phyloP scores from a whole-genome alignment of 2,888 invertebrate genomes.

The Eledone cirrhosa region DNA sequence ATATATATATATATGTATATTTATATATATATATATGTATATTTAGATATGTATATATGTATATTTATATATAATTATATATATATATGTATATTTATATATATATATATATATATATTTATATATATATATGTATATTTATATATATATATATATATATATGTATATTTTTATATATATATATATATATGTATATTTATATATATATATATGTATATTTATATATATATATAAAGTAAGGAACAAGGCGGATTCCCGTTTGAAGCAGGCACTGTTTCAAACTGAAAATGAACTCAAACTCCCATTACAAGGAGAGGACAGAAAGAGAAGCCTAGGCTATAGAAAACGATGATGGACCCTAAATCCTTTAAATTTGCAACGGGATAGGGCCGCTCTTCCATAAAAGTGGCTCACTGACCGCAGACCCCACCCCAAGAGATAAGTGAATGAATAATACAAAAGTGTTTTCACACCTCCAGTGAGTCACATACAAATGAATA shows the following conservation, averaged over 20 bases:
- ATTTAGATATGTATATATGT: no score
- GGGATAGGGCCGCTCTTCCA: no score
- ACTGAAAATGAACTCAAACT: no score
- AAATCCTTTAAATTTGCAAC: no score
- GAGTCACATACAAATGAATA: not conserved
- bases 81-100: not conserved
- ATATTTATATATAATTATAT: slow-evolving; percentile 3
- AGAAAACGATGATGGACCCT: no score
- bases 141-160: not conserved
- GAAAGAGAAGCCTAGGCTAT: no score
- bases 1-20: slow-evolving; percentile 5
- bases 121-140: not conserved
- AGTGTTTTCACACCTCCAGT: not conserved
- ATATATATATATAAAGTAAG: not conserved
- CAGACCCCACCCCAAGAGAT: no score
- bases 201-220: not conserved
- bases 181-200: not conserved
- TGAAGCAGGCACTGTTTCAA: no score
- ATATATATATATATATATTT: slow-evolving; percentile 7
- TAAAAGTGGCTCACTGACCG: no score
- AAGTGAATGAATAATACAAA: not conserved
- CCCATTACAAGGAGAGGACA: no score
- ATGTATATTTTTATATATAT: no score
- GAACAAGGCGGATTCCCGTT: not conserved
- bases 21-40: slow-evolving; percentile 11